Evolutionary conservation across 2,113 vertebrate species (phyloP).

Genomic region (Opisthocomus hoazin): DNA sequence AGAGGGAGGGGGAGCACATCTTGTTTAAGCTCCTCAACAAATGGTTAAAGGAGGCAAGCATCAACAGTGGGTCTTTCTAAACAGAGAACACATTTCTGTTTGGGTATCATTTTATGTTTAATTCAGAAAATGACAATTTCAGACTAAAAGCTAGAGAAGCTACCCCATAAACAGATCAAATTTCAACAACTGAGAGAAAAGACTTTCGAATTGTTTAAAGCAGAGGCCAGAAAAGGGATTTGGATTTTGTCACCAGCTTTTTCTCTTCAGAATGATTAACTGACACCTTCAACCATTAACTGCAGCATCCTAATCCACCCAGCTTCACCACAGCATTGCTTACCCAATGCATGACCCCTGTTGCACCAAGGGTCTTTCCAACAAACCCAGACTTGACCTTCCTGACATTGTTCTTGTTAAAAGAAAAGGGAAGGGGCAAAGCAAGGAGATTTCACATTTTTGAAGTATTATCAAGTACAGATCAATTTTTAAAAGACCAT

Average conservation of each 20-base stretch:
- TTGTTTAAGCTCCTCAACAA: not conserved
- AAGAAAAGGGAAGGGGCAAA: not conserved
- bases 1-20: not conserved
- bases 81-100: not conserved
- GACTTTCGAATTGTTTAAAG: not conserved
- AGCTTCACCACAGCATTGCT: not conserved
- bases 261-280: constrained; percentile 14
- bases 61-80: not conserved
- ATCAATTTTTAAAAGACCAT: not conserved
- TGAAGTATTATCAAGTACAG: not conserved
- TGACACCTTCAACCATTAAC: not conserved
- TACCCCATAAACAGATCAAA: not conserved
- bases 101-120: not conserved
- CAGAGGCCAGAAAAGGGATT: not conserved
- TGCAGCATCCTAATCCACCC: not conserved
- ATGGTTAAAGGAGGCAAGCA: not conserved
- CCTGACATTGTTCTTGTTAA: constrained; percentile 34
- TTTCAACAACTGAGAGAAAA: not conserved
- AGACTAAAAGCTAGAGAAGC: not conserved
- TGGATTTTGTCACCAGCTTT: constrained; percentile 11
- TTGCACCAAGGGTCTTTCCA: not conserved
- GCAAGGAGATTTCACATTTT: not conserved
- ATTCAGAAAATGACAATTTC: not conserved
- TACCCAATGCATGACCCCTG: not conserved
- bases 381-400: constrained; percentile 56